Conservation (phyloP, 2,797 vertebrate genomes). For the Pseudochirops cupreus region DNA sequence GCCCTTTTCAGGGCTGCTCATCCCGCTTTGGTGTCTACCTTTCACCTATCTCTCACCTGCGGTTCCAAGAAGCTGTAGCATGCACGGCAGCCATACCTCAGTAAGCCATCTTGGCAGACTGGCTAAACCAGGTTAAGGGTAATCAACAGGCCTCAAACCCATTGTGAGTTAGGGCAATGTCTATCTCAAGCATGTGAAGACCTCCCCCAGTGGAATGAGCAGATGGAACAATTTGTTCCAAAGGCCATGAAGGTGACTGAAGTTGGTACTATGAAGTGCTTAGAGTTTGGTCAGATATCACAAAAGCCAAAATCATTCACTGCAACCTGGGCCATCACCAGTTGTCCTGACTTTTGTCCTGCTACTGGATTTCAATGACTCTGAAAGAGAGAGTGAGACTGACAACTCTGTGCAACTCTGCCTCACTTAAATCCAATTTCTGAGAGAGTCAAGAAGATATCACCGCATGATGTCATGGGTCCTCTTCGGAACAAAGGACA, state of each 20-base stretch:
- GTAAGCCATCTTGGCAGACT: neutral
- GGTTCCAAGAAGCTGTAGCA: neutral
- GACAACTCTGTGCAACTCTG: neutral
- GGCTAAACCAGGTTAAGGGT: neutral
- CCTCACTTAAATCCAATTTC: neutral
- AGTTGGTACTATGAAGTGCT: neutral
- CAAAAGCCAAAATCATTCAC: neutral
- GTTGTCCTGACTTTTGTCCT: neutral
- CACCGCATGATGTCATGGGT: neutral
- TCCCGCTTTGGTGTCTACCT: neutral
- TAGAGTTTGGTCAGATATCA: neutral
- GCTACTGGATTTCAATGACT: neutral
- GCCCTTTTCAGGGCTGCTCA: neutral
- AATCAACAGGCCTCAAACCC: neutral
- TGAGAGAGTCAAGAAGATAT: neutral
- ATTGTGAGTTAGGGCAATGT: neutral
- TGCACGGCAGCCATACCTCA: neutral
- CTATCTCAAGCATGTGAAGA: neutral
- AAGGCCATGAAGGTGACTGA: neutral
- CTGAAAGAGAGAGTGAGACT: neutral
- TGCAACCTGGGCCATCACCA: neutral
- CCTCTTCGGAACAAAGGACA: neutral
- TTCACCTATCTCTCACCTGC: neutral
- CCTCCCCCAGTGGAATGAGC: neutral
- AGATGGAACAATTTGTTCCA: neutral